Conservation (phyloP, 2,888 invertebrate genomes). For the Parasteatoda lunata region DNA sequence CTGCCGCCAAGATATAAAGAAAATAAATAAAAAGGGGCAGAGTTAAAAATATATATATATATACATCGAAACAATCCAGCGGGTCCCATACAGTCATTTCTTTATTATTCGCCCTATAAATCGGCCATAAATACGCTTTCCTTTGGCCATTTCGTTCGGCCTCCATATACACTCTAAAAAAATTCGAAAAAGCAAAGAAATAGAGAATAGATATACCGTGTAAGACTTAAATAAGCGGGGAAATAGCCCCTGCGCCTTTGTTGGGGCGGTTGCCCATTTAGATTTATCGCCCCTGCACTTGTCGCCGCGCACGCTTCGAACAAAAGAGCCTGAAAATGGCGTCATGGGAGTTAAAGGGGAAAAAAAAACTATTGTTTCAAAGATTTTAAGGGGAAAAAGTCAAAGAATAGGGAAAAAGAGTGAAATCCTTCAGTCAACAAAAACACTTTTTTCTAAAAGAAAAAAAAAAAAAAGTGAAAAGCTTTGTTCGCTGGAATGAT, state of each 20-base stretch:
- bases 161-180: background rate
- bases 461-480: background rate
- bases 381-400: slow-evolving; percentile 40
- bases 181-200: background rate
- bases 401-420: background rate
- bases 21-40: slow-evolving; percentile 12
- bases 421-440: background rate
- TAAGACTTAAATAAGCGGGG: slow-evolving; percentile 33
- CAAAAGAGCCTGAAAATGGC: slow-evolving; percentile 32
- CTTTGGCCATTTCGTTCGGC: background rate
- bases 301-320: slow-evolving; percentile 37
- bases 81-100: slow-evolving; percentile 38
- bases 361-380: slow-evolving; percentile 48
- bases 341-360: slow-evolving; percentile 22
- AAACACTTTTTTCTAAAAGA: background rate
- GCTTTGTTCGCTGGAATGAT: background rate
- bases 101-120: slow-evolving; percentile 64
- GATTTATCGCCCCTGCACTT: slow-evolving; percentile 57
- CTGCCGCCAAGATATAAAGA: slow-evolving; percentile 46
- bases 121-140: slow-evolving; percentile 52
- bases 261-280: slow-evolving; percentile 35
- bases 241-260: slow-evolving; percentile 29
- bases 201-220: background rate
- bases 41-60: background rate
- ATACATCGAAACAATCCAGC: background rate